Evolutionary conservation across 2,888 invertebrate genomes (phyloP).

Genomic region (Harmothoe impar): DNA sequence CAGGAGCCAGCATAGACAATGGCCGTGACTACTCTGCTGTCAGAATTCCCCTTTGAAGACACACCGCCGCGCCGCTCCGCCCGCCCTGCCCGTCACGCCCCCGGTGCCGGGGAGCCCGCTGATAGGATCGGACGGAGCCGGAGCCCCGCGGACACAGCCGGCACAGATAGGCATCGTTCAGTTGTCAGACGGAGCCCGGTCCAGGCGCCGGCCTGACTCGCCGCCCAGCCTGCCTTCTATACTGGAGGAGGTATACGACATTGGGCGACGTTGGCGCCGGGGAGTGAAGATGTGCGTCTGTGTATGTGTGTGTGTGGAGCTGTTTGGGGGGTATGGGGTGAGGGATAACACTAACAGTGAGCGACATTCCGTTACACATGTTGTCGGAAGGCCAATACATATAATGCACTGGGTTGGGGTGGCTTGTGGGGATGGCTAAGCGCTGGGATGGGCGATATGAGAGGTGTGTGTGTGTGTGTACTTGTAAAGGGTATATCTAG

Average conservation of each 20-base stretch:
- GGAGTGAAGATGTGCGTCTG: background rate
- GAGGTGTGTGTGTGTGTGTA: too few species aligned
- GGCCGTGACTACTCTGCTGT: background rate
- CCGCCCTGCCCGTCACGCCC: conserved; percentile 14
- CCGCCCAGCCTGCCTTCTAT: background rate
- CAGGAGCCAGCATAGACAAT: background rate
- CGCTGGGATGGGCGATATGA: too few species aligned
- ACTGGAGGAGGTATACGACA: background rate
- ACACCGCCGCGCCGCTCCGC: background rate
- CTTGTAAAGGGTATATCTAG: too few species aligned
- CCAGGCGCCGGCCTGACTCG: conserved; percentile 11
- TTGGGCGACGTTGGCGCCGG: background rate
- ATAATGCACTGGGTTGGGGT: too few species aligned
- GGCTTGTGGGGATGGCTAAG: too few species aligned
- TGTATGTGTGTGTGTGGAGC: background rate
- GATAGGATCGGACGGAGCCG: conserved; percentile 19
- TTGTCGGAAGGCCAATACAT: too few species aligned
- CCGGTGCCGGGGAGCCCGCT: background rate
- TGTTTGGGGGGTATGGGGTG: background rate
- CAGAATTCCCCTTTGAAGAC: background rate
- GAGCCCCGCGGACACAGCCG: background rate
- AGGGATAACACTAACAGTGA: background rate
- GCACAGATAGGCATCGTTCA: background rate
- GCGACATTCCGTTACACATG: background rate
- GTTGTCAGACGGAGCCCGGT: background rate